Conservation (phyloP, 2,888 invertebrate species). For the Tenthredo livida region DNA sequence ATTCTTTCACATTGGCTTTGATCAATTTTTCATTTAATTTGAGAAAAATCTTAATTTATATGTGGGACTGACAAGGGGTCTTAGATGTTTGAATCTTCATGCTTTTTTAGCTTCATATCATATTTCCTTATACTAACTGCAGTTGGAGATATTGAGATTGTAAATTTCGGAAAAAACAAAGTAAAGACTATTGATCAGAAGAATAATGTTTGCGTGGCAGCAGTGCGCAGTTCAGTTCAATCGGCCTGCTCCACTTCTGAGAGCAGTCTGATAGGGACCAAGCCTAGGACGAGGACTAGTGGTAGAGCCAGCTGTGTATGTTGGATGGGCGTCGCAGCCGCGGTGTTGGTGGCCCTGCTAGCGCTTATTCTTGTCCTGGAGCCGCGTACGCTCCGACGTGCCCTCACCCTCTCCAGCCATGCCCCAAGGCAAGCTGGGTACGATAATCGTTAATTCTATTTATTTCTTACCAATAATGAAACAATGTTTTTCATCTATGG, state of each 20-base stretch:
- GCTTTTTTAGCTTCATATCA: conserved; percentile 26
- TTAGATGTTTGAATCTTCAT: conserved; percentile 42
- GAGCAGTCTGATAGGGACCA: conserved; percentile 70
- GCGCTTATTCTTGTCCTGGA: conserved; percentile 76
- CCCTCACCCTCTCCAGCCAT: conserved; percentile 74
- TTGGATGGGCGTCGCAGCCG: conserved; percentile 73
- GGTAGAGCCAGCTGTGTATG: conserved; percentile 68
- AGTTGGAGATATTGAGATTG: conserved; percentile 48
- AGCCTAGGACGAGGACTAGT: conserved; percentile 72
- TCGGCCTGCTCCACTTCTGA: conserved; percentile 69
- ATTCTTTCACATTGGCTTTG: conserved; percentile 45
- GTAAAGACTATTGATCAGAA: conserved; percentile 48
- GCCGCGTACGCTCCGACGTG: conserved; percentile 72
- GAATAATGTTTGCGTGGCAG: conserved; percentile 72
- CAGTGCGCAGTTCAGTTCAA: conserved; percentile 68
- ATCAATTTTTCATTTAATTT: conserved; percentile 25
- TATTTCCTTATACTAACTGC: conserved; percentile 44
- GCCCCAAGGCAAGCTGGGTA: conserved; percentile 75
- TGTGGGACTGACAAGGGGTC: conserved; percentile 39
- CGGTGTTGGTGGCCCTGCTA: conserved; percentile 73
- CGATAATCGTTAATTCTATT: conserved; percentile 64
- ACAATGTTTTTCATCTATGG: conserved; percentile 58
- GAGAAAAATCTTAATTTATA: conserved; percentile 20
- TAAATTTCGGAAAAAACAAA: conserved; percentile 27
- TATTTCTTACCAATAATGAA: conserved; percentile 63